A percentile compares a stretch with the other conserved stretches of the same genome.
Conservation (phyloP, 2,888 invertebrate species). For the Sympetrum striolatum region DNA sequence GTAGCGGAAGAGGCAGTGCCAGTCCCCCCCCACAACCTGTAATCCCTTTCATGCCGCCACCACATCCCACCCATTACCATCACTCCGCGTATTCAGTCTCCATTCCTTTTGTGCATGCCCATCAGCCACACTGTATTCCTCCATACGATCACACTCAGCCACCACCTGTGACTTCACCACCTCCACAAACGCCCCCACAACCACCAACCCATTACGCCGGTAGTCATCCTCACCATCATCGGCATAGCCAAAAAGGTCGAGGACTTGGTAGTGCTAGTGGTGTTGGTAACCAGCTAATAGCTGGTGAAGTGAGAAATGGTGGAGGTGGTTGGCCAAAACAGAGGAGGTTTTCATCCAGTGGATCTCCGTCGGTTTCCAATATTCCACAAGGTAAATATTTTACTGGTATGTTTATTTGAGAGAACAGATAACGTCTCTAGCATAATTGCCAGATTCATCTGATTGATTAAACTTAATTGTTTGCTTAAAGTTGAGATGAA, state of each 20-base stretch:
- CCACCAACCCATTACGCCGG: neutral
- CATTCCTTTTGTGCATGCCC: neutral
- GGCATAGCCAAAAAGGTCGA: conserved; percentile 21
- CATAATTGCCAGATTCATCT: no score
- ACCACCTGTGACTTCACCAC: conserved; percentile 21
- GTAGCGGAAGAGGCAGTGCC: conserved; percentile 32
- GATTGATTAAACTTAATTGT: no score
- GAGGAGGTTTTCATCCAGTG: conserved; percentile 22
- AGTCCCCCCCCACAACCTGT: conserved; percentile 21
- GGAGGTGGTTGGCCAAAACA: conserved; percentile 33
- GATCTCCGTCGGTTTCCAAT: neutral
- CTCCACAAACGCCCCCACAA: neutral
- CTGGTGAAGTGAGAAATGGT: conserved; percentile 16
- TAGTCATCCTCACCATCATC: conserved; percentile 5
- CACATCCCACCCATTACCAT: neutral
- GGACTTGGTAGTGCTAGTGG: neutral
- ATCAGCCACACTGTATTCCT: conserved; percentile 1
- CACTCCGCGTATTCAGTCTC: neutral
- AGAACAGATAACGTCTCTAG: no score
- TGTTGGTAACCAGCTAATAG: conserved; percentile 16
- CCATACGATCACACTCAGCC: conserved; percentile 20
- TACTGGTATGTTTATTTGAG: neutral
- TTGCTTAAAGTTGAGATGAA: no score
- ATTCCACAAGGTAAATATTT: conserved; percentile 26
- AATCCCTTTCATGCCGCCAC: neutral